Base-by-base conservation (phyloP, 2,888 invertebrate genomes). In the Apamea crenata region DNA sequence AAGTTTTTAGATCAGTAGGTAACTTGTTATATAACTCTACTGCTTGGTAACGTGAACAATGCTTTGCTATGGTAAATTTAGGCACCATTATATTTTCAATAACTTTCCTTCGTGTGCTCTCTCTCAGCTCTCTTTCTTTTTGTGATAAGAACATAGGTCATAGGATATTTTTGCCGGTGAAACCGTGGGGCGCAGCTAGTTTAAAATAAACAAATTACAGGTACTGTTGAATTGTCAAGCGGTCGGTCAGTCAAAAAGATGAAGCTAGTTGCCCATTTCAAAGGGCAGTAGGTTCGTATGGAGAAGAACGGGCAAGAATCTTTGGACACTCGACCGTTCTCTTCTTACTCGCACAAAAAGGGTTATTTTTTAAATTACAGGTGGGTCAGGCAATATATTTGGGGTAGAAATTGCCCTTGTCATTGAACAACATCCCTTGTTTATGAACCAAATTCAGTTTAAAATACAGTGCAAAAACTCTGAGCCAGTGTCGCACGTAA, bases 401-500 rank as follows among this genome's bases (percentile, higher is more conserved):
- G 1, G 16, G 7, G 25, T 36, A 50, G 7, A 47, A 12, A 50
- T 25, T n/a, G 5, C 12, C 16, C 4, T 12, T 25, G n/a, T 25
- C 25, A 79, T 68, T 78, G 7, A 25, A 56, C 14, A 50, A 68
- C 36, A 14, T 25, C 6, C 10, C 36, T 56, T 36, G 7, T 36
- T 14, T 53, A 56, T 36, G 67, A 47, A 61, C 25, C 36, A 59
- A 53, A 32, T n/a, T 50, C 5, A 25, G n/a, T 61, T 18, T 32
- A 25, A 47, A 76, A 61, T 44, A 61, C 53, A 82, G 16, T 53
- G 32, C 14, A 14, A 3, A 80, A 67, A 29, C 36, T 67, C 29
- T 12, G 44, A n/a, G 10, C 4, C 29, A 18, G 59, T 40, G 47
- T 14, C 40, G n/a, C 70, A 70, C 68, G 50, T 81, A 59, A 81